A percentile compares a stretch with the other conserved stretches of the same genome.
Conservation (phyloP, 2,113 vertebrate genomes). For the Cranoglanis bouderius region DNA sequence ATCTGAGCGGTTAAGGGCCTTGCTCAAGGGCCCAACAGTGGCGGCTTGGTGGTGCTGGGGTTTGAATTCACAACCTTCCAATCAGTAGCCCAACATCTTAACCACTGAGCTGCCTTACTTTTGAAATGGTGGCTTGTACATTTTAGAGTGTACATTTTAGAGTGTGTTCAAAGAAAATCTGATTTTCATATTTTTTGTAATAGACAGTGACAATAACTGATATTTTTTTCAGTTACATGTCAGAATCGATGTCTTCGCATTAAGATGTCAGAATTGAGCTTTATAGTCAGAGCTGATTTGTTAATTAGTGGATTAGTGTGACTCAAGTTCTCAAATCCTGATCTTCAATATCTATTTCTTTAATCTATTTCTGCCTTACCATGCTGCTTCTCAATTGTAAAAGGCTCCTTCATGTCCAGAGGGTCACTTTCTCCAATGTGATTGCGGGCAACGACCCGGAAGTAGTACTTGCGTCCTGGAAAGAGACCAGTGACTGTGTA, state of each 20-base stretch:
- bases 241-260: neutral
- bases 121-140: neutral
- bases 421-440: neutral
- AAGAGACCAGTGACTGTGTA: slow-evolving; percentile 1
- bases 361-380: neutral
- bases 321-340: neutral
- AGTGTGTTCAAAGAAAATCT: neutral
- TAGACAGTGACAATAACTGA: neutral
- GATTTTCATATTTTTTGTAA: neutral
- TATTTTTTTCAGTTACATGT: neutral
- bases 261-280: neutral
- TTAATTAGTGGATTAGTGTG: neutral
- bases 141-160: neutral
- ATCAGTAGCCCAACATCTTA: no score
- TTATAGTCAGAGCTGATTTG: neutral
- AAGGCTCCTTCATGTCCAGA: neutral
- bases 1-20: no score
- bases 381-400: neutral
- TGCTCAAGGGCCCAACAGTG: no score
- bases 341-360: neutral
- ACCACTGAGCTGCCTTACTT: no score
- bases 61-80: no score
- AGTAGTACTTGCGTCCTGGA: neutral
- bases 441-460: neutral
- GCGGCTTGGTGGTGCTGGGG: no score